phyloP scores from a whole-genome alignment of 2,113 vertebrate species.

The Daboia siamensis region DNA sequence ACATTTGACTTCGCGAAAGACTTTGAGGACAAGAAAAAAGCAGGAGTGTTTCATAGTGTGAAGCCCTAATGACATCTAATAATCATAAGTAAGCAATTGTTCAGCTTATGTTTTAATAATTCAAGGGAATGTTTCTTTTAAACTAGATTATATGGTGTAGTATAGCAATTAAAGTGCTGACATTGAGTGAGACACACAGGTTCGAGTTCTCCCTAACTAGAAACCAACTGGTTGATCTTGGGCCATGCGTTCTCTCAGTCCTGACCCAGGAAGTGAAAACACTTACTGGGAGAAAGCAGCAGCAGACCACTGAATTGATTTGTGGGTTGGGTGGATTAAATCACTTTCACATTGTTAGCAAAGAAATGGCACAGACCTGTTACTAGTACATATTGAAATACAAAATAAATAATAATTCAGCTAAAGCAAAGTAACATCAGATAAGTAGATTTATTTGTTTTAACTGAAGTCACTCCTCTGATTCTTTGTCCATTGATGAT shows the following conservation, averaged over 20 bases:
- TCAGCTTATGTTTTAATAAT: conserved; percentile 10
- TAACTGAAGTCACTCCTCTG: neutral
- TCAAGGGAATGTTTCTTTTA: neutral
- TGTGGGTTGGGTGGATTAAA: neutral
- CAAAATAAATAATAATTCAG: neutral
- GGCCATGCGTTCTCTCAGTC: neutral
- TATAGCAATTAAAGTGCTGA: neutral
- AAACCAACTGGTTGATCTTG: neutral
- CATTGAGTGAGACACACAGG: neutral
- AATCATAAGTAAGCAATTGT: conserved; percentile 60
- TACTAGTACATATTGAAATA: neutral
- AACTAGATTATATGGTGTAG: neutral
- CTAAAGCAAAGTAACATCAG: neutral
- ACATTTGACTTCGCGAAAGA: conserved; percentile 83
- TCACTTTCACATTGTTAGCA: neutral
- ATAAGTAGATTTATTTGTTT: neutral
- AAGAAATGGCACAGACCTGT: neutral
- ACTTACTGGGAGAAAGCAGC: neutral
- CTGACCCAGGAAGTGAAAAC: neutral
- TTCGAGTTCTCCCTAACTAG: neutral
- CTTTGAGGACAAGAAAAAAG: conserved; percentile 86
- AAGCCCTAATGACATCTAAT: conserved; percentile 60
- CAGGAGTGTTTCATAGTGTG: conserved; percentile 85
- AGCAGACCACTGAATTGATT: neutral
- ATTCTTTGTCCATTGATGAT: neutral